Conservation (phyloP, 2,113 vertebrate genomes). For the Sitta europaea region DNA sequence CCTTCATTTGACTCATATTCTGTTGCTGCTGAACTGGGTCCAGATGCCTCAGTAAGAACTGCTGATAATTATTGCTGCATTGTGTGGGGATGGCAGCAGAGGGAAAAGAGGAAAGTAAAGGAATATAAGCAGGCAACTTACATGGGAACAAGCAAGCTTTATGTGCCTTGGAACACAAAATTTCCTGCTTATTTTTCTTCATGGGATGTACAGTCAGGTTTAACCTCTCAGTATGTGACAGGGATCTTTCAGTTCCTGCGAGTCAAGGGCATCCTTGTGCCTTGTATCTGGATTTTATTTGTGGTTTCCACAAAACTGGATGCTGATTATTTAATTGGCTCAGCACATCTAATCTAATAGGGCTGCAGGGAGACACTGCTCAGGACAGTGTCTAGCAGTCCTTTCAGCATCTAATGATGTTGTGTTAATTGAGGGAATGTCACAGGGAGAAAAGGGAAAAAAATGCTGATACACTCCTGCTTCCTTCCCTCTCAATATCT, state of each 20-base stretch:
- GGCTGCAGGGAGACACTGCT: neutral
- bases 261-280: neutral
- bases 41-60: neutral
- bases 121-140: neutral
- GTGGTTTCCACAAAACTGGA: neutral
- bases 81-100: neutral
- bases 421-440: neutral
- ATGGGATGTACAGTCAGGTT: neutral
- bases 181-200: neutral
- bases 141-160: neutral
- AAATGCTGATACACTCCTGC: neutral
- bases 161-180: neutral
- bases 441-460: neutral
- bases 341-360: neutral
- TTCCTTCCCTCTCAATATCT: neutral
- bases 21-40: neutral
- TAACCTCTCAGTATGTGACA: neutral
- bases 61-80: neutral
- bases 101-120: neutral
- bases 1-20: neutral
- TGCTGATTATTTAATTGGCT: neutral
- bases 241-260: neutral
- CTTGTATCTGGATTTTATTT: neutral
- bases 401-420: neutral
- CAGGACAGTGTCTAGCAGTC: neutral